Evolutionary conservation across 2,888 invertebrate species (phyloP).

Genomic region (Panorpa germanica): DNA sequence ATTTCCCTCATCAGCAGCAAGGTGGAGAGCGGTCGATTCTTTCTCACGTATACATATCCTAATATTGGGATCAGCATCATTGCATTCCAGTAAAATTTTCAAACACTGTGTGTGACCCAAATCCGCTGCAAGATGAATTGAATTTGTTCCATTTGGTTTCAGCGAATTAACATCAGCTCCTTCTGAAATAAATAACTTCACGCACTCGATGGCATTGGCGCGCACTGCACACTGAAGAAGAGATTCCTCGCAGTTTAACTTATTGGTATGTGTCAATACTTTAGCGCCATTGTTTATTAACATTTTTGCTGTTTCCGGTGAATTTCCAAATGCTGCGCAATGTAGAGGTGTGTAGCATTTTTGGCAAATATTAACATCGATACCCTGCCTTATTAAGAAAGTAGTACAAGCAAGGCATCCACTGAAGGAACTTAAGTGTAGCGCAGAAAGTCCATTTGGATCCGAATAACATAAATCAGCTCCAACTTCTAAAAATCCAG

Average conservation of each 20-base stretch:
- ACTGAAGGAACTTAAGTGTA: slow-evolving; percentile 62
- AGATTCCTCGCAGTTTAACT: slow-evolving; percentile 51
- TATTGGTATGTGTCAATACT: slow-evolving; percentile 45
- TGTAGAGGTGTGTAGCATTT: slow-evolving; percentile 69
- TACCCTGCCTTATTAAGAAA: slow-evolving; percentile 45
- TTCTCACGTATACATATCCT: slow-evolving; percentile 49
- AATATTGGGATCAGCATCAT: slow-evolving; percentile 49
- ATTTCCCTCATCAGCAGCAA: slow-evolving; percentile 78
- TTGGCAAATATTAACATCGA: slow-evolving; percentile 46
- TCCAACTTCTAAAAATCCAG: slow-evolving; percentile 40
- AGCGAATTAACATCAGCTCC: slow-evolving; percentile 59
- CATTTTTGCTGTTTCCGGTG: slow-evolving; percentile 59
- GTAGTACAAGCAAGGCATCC: slow-evolving; percentile 53
- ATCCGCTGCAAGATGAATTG: slow-evolving; percentile 66
- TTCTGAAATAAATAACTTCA: slow-evolving; percentile 51
- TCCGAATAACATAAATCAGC: slow-evolving; percentile 53
- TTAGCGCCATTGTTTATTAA: slow-evolving; percentile 53
- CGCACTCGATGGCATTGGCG: slow-evolving; percentile 65
- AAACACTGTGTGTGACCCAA: slow-evolving; percentile 59
- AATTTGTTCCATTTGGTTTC: slow-evolving; percentile 57
- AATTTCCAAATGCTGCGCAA: slow-evolving; percentile 78
- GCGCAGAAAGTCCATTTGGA: slow-evolving; percentile 50
- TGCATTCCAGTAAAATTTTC: slow-evolving; percentile 51
- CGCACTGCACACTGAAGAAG: slow-evolving; percentile 71
- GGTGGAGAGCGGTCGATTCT: slow-evolving; percentile 61